Conservation (phyloP, 2,113 vertebrate genomes). For the Bagarius yarrelli region DNA sequence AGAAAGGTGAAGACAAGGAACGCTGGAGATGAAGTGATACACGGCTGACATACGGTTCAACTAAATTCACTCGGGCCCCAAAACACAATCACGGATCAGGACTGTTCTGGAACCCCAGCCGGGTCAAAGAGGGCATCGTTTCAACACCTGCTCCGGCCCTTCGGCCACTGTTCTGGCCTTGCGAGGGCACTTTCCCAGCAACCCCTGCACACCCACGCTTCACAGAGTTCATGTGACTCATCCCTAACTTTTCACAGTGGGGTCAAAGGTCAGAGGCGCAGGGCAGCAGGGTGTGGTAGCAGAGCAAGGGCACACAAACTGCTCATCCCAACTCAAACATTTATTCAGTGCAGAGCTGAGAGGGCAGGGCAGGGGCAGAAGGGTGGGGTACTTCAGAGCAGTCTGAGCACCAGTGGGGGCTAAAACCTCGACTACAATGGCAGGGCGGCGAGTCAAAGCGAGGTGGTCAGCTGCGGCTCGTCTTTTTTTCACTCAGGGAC, state of each 20-base stretch:
- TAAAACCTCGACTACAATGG: conserved; percentile 38
- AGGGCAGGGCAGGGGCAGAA: not conserved
- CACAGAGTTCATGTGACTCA: conserved; percentile 70
- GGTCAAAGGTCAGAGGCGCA: conserved; percentile 65
- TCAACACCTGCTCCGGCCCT: conserved; percentile 60
- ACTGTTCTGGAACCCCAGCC: conserved; percentile 57
- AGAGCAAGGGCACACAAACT: conserved; percentile 57
- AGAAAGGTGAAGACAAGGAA: not conserved
- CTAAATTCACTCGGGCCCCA: conserved; percentile 57
- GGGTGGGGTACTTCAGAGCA: conserved; percentile 24
- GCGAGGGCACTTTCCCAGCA: conserved; percentile 79
- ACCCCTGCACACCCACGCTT: conserved; percentile 56
- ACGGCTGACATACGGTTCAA: conserved; percentile 62
- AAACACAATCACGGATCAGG: conserved; percentile 62
- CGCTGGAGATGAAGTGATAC: conserved; percentile 25
- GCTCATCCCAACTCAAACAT: conserved; percentile 52
- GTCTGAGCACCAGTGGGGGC: conserved; percentile 52
- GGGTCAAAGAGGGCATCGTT: conserved; percentile 64
- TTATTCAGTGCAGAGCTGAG: conserved; percentile 43
- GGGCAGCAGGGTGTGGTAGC: conserved; percentile 57
- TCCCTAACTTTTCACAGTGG: conserved; percentile 73
- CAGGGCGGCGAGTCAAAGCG: conserved; percentile 36
- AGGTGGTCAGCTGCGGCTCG: conserved; percentile 17
- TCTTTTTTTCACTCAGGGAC: conserved; percentile 45
- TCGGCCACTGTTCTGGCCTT: conserved; percentile 43